These are phyloP conservation scores for Parnassius orleans DNA, from an alignment of 2,888 invertebrate species.

Conservation along the genomic window DNA sequence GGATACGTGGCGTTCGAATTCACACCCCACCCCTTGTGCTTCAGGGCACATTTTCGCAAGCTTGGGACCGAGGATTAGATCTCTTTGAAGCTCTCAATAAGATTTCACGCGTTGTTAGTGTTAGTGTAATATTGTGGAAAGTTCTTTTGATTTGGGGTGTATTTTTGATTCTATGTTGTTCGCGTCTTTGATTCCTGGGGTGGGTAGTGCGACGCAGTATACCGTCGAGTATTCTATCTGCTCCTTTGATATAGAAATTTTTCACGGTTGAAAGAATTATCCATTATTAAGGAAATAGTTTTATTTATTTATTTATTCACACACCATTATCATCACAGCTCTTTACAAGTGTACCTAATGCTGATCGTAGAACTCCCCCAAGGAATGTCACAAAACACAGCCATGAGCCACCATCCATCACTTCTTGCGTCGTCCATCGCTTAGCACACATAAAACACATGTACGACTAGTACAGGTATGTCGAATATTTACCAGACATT, in stretches of 20 bases:
- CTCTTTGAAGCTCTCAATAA: slow-evolving; percentile 75
- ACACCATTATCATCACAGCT: too few species aligned
- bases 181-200: slow-evolving; percentile 55
- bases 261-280: too few species aligned
- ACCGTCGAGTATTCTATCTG: slow-evolving; percentile 1
- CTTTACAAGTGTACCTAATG: too few species aligned
- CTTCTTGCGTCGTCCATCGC: too few species aligned
- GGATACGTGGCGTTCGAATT: slow-evolving; percentile 31
- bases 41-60: slow-evolving; percentile 29
- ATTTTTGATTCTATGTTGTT: slow-evolving; percentile 76
- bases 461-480: too few species aligned
- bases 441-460: too few species aligned
- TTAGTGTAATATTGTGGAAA: slow-evolving; percentile 71
- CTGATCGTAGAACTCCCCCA: too few species aligned
- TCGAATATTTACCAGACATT: too few species aligned
- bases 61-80: slow-evolving; percentile 47
- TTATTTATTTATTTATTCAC: too few species aligned
- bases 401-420: too few species aligned
- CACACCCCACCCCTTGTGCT: slow-evolving; percentile 28
- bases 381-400: too few species aligned
- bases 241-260: not conserved
- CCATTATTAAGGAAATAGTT: too few species aligned
- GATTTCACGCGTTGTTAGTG: slow-evolving; percentile 78
- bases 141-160: slow-evolving; percentile 73
- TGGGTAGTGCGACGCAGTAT: slow-evolving; percentile 28